Evolutionary conservation across 2,888 invertebrate genomes (phyloP).

Genomic region (Thelaira solivaga): DNA sequence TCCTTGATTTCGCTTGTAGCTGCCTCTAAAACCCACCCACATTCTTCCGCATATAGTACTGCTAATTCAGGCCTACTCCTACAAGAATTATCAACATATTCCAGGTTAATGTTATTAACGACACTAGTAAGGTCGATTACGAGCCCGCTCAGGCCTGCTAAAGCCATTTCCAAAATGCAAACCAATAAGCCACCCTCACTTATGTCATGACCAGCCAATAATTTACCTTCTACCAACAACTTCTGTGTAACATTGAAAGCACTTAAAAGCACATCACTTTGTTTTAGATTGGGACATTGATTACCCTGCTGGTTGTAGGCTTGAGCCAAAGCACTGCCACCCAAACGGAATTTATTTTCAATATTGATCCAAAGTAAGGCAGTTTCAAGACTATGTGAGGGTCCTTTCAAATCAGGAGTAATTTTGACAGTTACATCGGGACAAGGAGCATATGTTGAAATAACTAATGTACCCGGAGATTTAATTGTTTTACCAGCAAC

Average conservation of each 20-base stretch:
- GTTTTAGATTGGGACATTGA: slow-evolving; percentile 87
- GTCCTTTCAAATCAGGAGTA: slow-evolving; percentile 93
- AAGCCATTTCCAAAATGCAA: slow-evolving; percentile 96
- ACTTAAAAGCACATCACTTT: slow-evolving; percentile 82
- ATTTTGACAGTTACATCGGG: slow-evolving; percentile 90
- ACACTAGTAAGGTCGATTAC: slow-evolving; percentile 81
- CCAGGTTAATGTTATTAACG: slow-evolving; percentile 62
- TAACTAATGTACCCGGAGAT: slow-evolving; percentile 92
- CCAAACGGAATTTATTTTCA: slow-evolving; percentile 86
- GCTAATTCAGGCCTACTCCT: slow-evolving; percentile 79
- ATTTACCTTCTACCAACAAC: slow-evolving; percentile 81
- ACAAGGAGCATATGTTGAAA: slow-evolving; percentile 98
- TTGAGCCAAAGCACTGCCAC: slow-evolving; percentile 95
- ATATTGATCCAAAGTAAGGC: slow-evolving; percentile 88
- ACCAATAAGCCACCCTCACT: slow-evolving; percentile 97
- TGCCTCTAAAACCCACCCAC: slow-evolving; percentile 90
- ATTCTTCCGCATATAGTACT: slow-evolving; percentile 89
- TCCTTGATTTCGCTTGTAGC: slow-evolving; percentile 78
- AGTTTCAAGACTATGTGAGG: slow-evolving; percentile 80
- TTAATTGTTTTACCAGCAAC: slow-evolving; percentile 84
- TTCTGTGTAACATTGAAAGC: slow-evolving; percentile 91
- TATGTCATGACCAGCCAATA: slow-evolving; percentile 92
- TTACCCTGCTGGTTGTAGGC: slow-evolving; percentile 91
- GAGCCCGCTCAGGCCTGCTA: slow-evolving; percentile 91
- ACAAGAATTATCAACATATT: slow-evolving; percentile 64